phyloP scores from a whole-genome alignment of 2,888 invertebrate species.

The Coelopa pilipes region DNA sequence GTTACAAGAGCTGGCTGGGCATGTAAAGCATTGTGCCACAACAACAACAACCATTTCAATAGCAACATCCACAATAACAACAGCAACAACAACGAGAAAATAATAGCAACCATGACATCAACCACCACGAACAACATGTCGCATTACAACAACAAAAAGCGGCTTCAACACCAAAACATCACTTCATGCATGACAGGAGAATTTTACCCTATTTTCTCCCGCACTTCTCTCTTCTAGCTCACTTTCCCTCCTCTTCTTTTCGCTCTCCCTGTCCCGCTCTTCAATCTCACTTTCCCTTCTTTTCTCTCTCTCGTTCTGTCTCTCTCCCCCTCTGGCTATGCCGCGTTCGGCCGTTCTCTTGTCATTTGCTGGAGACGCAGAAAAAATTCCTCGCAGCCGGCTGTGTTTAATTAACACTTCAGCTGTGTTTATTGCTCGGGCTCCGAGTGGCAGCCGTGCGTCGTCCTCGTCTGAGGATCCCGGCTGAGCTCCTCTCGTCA shows the following conservation, averaged over 20 bases:
- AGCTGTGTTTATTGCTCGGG: constrained; percentile 36
- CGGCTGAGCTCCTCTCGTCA: too few species aligned
- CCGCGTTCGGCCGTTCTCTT: not conserved
- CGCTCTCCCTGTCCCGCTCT: too few species aligned
- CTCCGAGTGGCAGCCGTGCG: not conserved
- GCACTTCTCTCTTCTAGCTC: not conserved
- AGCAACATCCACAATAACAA: not conserved
- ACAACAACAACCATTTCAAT: not conserved
- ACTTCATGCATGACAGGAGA: not conserved
- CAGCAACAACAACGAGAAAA: not conserved
- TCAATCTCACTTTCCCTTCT: too few species aligned
- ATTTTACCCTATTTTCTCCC: not conserved
- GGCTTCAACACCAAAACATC: not conserved
- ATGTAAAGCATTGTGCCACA: not conserved
- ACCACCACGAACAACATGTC: too few species aligned
- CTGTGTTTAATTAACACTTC: constrained; percentile 45
- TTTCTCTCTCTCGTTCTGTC: not conserved
- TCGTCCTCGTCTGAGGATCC: too few species aligned
- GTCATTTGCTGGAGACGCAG: constrained; percentile 16
- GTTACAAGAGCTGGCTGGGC: not conserved
- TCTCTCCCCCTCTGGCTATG: too few species aligned
- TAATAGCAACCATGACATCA: constrained; percentile 5
- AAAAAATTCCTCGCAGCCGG: constrained; percentile 31
- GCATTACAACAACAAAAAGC: too few species aligned
- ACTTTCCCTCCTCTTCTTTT: not conserved